Base-by-base conservation (phyloP, 2,888 invertebrate species). In the Oxyscelio sp. region DNA sequence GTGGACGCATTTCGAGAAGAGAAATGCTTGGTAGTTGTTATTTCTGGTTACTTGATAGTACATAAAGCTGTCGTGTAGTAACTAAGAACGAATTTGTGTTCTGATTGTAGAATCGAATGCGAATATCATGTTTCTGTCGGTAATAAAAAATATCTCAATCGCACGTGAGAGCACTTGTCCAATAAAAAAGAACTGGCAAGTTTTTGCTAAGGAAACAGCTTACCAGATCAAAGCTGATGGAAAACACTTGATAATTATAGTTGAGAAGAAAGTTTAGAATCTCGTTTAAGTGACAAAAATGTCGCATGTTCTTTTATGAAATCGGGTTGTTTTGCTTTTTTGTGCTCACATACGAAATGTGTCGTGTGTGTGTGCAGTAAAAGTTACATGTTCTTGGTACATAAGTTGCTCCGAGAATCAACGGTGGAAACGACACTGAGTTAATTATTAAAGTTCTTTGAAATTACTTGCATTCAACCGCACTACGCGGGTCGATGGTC, bases 61-160 rank as follows among this genome's bases (percentile, higher is more conserved):
- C 74, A 63, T 45, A 61, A 52, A 38, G 61, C 59, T n/a, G 24
- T 48, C 38, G 22, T 65, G 58, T 56, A 45, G 27, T 17, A 74
- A 43, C 54, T 74, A 63, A 74, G 74, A 74, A 74, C 34, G 22
- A 74, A 74, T 71, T 71, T 52, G 61, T 73, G 61, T 58, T 58
- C 58, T 58, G 34, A 56, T 70, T 21, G 56, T n/a, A 38, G 15
- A 4, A 43, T 24, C n/a, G 13, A 19, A 52, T 66, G 66, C 52
- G 15, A 66, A 2, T 52, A 8, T 52, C 66, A 50, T 66, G 66
- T 66, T 11, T 3, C 50, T 2, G n/a, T 11, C 34, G 21, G 3
- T 27, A 61, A 43, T 5, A 21, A 43, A 24, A 13, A 21, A 22
- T n/a, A n/a, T n/a, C n/a, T n/a, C n/a, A n/a, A n/a, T n/a, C n/a